A percentile compares a stretch with the other conserved stretches of the same genome.
phyloP scores from a whole-genome alignment of 2,113 vertebrate genomes.

The Gobius niger region DNA sequence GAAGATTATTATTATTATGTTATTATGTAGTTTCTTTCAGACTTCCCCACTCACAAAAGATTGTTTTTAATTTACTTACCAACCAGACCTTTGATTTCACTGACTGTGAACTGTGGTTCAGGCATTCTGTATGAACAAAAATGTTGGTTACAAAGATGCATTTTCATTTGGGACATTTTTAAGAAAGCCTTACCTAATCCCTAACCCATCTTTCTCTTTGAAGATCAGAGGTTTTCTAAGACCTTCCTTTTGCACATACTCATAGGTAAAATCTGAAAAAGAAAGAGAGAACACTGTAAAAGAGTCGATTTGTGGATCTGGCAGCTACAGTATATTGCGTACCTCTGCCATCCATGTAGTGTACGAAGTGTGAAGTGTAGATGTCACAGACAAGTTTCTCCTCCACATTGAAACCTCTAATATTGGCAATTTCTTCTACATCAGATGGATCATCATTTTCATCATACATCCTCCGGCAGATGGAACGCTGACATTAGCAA shows the following conservation, averaged over 20 bases:
- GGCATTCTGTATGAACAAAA: constrained; percentile 84
- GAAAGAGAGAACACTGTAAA: too few species aligned
- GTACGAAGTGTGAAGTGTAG: constrained; percentile 86
- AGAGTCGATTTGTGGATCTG: too few species aligned
- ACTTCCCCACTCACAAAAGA: too few species aligned
- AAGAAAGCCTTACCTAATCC: constrained; percentile 87
- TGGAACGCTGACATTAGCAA: constrained; percentile 80
- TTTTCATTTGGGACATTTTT: background rate
- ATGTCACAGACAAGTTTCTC: constrained; percentile 86
- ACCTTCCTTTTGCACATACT: constrained; percentile 94
- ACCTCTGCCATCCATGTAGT: constrained; percentile 93
- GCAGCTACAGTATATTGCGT: constrained; percentile 37
- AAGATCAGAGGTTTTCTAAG: constrained; percentile 91
- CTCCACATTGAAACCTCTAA: constrained; percentile 92
- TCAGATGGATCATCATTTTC: constrained; percentile 94
- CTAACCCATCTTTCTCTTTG: constrained; percentile 90
- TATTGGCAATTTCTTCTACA: constrained; percentile 91
- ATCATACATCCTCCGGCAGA: constrained; percentile 89
- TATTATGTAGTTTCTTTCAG: too few species aligned
- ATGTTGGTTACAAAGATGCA: background rate
- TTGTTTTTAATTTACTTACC: constrained; percentile 80
- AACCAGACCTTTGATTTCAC: constrained; percentile 94
- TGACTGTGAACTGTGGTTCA: constrained; percentile 89
- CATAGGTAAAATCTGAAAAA: constrained; percentile 92
- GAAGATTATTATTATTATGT: too few species aligned